A percentile compares a stretch with the other conserved stretches of the same genome.
Evolutionary conservation across 2,888 invertebrate species (phyloP).

Genomic region (Alitta virens): DNA sequence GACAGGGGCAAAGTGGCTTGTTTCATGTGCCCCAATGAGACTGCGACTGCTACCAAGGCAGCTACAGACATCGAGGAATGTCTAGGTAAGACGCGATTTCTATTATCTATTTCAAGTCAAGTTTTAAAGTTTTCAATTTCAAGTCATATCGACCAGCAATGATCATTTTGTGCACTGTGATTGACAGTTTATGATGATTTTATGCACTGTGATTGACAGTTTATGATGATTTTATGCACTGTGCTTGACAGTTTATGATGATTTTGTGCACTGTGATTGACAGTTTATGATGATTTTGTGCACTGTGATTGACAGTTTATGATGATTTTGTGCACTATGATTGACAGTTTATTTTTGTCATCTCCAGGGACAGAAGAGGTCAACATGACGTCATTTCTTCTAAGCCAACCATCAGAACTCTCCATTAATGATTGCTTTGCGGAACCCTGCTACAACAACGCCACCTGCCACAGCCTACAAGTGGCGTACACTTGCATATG

Average conservation of each 20-base stretch:
- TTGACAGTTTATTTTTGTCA: too few relatives aligned
- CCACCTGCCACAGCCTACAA: conserved; percentile 51
- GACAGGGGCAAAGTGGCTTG: conserved; percentile 53
- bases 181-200: too few relatives aligned
- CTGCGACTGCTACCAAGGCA: conserved; percentile 35
- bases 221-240: too few relatives aligned
- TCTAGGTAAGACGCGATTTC: conserved; percentile 29
- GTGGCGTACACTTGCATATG: conserved; percentile 74
- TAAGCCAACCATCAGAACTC: conserved; percentile 24
- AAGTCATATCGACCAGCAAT: too few relatives aligned
- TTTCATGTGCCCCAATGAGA: conserved; percentile 57
- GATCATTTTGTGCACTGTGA: too few relatives aligned
- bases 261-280: too few relatives aligned
- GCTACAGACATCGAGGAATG: conserved; percentile 35
- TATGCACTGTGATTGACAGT: too few relatives aligned
- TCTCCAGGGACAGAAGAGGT: conserved; percentile 4
- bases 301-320: too few relatives aligned
- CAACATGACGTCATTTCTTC: neutral
- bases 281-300: too few relatives aligned
- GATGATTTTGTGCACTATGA: too few relatives aligned
- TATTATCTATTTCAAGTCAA: neutral
- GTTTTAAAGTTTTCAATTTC: too few relatives aligned
- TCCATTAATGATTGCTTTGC: conserved; percentile 60
- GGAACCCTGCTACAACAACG: conserved; percentile 59
- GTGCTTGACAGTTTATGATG: too few relatives aligned